Evolutionary conservation across 1,140 invertebrate species (phyloP).

Genomic region (Drosophila burlai): DNA sequence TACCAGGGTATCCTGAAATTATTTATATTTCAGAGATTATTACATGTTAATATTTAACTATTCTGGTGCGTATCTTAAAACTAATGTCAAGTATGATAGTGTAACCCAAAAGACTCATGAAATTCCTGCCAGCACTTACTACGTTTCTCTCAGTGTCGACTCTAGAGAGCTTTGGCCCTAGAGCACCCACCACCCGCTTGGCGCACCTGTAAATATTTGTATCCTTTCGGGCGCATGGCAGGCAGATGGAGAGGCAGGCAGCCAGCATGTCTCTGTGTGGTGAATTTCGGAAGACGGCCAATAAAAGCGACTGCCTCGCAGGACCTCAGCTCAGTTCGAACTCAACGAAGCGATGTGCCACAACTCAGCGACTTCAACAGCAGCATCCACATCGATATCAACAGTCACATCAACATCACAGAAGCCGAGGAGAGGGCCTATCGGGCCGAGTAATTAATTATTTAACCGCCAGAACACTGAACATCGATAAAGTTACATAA

Average conservation of each 20-base stretch:
- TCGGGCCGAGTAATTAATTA: slow-evolving; percentile 44
- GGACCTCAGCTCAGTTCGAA: slow-evolving; percentile 66
- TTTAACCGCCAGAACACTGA: slow-evolving; percentile 19
- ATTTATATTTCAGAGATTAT: neutral
- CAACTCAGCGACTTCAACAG: slow-evolving; percentile 44
- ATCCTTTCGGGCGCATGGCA: slow-evolving; percentile 55
- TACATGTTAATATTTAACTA: neutral
- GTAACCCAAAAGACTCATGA: neutral
- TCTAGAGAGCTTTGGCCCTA: slow-evolving; percentile 9
- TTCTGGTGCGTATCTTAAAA: neutral
- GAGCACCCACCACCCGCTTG: slow-evolving; percentile 4
- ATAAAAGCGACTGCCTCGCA: slow-evolving; percentile 61
- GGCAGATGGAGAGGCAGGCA: slow-evolving; percentile 38
- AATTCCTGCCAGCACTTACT: neutral
- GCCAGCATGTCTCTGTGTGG: slow-evolving; percentile 59
- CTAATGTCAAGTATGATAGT: too few relatives aligned
- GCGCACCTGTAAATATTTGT: slow-evolving; percentile 77
- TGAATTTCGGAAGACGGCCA: slow-evolving; percentile 65
- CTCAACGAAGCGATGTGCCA: slow-evolving; percentile 75
- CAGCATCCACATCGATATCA: slow-evolving; percentile 15
- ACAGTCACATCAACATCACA: slow-evolving; percentile 23
- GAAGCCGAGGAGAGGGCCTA: slow-evolving; percentile 25
- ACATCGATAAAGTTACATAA: slow-evolving; percentile 25
- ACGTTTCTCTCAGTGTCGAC: slow-evolving; percentile 8
- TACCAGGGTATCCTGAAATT: slow-evolving; percentile 25